These are phyloP conservation scores for Hirtodrosophila duncani DNA, from an alignment of 2,888 invertebrate genomes.

Conservation along the genomic window DNA sequence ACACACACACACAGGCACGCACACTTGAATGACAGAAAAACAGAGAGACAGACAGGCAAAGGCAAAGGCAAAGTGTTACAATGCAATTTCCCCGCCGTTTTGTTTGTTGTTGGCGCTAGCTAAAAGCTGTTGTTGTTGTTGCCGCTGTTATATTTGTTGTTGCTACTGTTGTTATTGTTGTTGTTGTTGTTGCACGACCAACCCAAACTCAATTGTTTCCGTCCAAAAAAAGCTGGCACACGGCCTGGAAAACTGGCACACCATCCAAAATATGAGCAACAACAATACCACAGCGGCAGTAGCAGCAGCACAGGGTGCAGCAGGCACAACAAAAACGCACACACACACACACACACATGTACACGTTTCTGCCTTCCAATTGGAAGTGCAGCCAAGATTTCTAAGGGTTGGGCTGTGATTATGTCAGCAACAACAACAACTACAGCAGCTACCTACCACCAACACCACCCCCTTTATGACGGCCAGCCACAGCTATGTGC, in stretches of 20 bases:
- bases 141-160: slow-evolving; percentile 9
- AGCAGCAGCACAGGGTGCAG: slow-evolving; percentile 63
- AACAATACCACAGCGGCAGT: slow-evolving; percentile 28
- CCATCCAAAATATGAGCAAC: slow-evolving; percentile 50
- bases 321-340: slow-evolving; percentile 28
- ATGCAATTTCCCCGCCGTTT: slow-evolving; percentile 67
- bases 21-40: too few species aligned
- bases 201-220: slow-evolving; percentile 67
- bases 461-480: too few species aligned
- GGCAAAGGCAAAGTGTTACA: slow-evolving; percentile 59
- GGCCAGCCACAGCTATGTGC: too few species aligned
- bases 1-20: slow-evolving; percentile 24
- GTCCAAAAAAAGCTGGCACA: slow-evolving; percentile 14
- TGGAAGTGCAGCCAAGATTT: slow-evolving; percentile 60
- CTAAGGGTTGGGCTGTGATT: slow-evolving; percentile 73
- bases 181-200: slow-evolving; percentile 51
- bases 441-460: too few species aligned
- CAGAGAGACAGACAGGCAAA: slow-evolving; percentile 37
- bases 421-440: slow-evolving; percentile 55
- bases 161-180: slow-evolving; percentile 19
- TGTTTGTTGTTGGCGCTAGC: too few species aligned
- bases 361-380: slow-evolving; percentile 58
- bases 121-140: slow-evolving; percentile 12
- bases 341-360: too few species aligned
- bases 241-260: slow-evolving; percentile 67